Evolutionary conservation across 2,797 vertebrate species (phyloP).

Genomic region (Epinephelus malabaricus): DNA sequence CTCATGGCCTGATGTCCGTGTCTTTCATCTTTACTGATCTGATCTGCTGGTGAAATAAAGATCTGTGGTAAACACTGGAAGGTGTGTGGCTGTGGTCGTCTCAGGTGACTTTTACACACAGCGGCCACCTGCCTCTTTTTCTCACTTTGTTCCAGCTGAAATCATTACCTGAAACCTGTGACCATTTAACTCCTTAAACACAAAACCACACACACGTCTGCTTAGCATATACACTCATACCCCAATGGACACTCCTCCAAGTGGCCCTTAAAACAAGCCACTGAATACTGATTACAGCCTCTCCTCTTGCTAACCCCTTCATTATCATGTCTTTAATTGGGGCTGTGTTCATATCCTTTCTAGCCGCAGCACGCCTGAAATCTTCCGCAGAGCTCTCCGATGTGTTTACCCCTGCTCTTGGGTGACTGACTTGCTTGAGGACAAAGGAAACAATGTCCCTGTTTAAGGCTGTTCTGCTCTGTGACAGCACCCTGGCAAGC

Average conservation of each 20-base stretch:
- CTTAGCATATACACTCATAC: conserved; percentile 12
- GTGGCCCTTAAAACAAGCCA: conserved; percentile 34
- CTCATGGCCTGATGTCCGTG: conserved; percentile 22
- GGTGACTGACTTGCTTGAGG: conserved; percentile 52
- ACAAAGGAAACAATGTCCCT: conserved; percentile 62
- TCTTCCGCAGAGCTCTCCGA: conserved; percentile 38
- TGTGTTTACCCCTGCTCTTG: conserved; percentile 57
- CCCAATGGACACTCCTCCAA: conserved; percentile 16
- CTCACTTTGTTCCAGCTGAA: conserved; percentile 6
- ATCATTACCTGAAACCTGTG: conserved; percentile 31
- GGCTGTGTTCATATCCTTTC: conserved; percentile 34
- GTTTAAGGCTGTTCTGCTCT: conserved; percentile 56
- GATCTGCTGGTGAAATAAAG: conserved; percentile 56
- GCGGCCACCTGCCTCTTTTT: neutral
- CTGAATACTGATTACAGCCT: conserved; percentile 53
- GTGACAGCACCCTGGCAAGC: conserved; percentile 62
- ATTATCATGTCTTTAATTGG: conserved; percentile 57
- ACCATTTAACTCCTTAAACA: conserved; percentile 20
- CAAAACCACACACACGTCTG: neutral
- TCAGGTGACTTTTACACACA: conserved; percentile 32
- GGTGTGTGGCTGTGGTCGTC: conserved; percentile 16
- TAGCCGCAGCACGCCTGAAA: conserved; percentile 23
- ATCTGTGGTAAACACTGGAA: conserved; percentile 54
- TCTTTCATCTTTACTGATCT: conserved; percentile 55
- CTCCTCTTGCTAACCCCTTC: conserved; percentile 27